phyloP scores from a whole-genome alignment of 2,113 vertebrate species.

The Pachycephala philippinensis region DNA sequence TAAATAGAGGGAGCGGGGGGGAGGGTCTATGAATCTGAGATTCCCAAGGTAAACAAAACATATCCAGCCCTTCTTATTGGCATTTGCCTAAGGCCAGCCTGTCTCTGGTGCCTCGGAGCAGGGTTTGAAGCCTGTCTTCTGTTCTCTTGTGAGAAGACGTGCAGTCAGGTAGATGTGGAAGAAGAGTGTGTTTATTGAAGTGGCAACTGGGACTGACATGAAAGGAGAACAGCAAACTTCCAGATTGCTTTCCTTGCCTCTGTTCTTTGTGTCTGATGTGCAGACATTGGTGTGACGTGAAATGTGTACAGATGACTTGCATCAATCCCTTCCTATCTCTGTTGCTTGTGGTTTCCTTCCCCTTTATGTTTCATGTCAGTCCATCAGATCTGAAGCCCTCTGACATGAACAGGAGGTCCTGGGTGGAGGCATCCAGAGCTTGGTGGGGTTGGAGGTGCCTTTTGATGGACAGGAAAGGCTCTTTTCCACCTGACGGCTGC shows the following conservation, averaged over 20 bases:
- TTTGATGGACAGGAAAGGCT: background rate
- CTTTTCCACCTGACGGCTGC: background rate
- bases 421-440: background rate
- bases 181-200: background rate
- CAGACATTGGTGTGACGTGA: background rate
- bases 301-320: background rate
- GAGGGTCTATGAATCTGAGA: background rate
- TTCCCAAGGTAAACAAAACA: background rate
- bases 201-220: background rate
- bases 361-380: background rate
- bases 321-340: background rate
- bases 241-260: conserved; percentile 5
- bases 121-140: background rate
- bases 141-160: background rate
- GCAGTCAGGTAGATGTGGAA: background rate
- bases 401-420: background rate
- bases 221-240: background rate
- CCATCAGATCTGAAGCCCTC: background rate
- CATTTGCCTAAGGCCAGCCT: conserved; percentile 23
- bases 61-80: background rate
- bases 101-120: background rate
- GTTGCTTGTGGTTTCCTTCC: background rate
- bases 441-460: background rate
- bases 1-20: background rate
- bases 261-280: background rate